Evolutionary conservation across 2,113 vertebrate genomes (phyloP).

Genomic region (Stomatorhinus ivindoensis): DNA sequence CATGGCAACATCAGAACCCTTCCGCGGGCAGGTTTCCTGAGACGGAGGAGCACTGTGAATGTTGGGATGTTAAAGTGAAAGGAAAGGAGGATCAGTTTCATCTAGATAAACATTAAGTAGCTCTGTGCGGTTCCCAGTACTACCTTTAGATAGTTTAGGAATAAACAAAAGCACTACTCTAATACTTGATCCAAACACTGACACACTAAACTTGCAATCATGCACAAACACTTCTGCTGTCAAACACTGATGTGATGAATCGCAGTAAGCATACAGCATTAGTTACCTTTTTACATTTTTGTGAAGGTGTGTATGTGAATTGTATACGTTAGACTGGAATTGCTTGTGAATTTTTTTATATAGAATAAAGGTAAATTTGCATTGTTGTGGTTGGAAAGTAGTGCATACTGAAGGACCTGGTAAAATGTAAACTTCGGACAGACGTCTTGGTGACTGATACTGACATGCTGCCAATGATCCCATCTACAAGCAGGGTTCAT

Average conservation of each 20-base stretch:
- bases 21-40: slow-evolving; percentile 2
- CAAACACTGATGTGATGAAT: slow-evolving; percentile 21
- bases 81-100: slow-evolving; percentile 17
- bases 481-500: not conserved
- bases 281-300: slow-evolving; percentile 17
- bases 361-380: slow-evolving; percentile 36
- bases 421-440: not conserved
- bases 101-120: slow-evolving; percentile 23
- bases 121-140: slow-evolving; percentile 25
- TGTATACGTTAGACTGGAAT: slow-evolving; percentile 38
- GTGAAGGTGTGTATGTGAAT: slow-evolving; percentile 26
- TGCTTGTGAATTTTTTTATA: slow-evolving; percentile 28
- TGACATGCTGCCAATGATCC: not conserved
- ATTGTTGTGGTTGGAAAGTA: not conserved
- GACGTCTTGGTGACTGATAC: not conserved
- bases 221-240: slow-evolving; percentile 10
- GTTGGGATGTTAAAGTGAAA: slow-evolving; percentile 4
- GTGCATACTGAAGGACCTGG: not conserved
- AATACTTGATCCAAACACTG: slow-evolving; percentile 27
- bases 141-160: slow-evolving; percentile 24
- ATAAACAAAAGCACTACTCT: slow-evolving; percentile 31
- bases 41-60: slow-evolving; percentile 14
- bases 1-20: slow-evolving; percentile 35
- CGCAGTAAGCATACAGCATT: slow-evolving; percentile 26
- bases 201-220: slow-evolving; percentile 23